Evolutionary conservation across 2,888 invertebrate species (phyloP).

Genomic region (Melieria omissa): DNA sequence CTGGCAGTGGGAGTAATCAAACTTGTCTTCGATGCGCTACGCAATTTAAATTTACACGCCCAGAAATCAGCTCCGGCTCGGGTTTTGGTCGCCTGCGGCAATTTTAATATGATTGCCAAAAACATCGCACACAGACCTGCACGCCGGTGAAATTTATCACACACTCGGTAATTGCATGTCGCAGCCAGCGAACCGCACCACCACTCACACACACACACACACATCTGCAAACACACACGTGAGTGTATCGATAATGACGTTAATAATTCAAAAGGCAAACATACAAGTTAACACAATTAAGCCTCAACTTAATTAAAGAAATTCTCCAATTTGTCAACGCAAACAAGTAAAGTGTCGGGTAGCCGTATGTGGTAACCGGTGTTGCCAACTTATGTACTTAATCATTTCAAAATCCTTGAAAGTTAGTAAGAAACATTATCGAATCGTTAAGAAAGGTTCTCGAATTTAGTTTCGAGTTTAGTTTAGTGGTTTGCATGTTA

Average conservation of each 20-base stretch:
- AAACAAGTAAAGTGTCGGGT: constrained; percentile 2
- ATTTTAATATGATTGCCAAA: constrained; percentile 16
- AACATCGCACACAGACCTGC: neutral
- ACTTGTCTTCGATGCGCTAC: neutral
- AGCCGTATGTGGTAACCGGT: too few species aligned
- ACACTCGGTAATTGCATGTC: neutral
- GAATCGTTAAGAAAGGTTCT: too few species aligned
- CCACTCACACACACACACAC: neutral
- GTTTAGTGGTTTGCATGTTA: too few species aligned
- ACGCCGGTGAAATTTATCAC: neutral
- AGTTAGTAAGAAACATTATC: too few species aligned
- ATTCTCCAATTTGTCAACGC: constrained; percentile 38
- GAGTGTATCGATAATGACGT: constrained; percentile 30
- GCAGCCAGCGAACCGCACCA: neutral
- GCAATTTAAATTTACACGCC: neutral
- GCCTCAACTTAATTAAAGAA: constrained; percentile 40
- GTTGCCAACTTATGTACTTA: too few species aligned
- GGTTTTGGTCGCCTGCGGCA: neutral
- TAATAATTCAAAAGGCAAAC: constrained; percentile 38
- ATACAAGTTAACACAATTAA: constrained; percentile 39
- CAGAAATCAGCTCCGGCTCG: neutral
- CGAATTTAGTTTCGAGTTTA: too few species aligned
- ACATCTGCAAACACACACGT: neutral
- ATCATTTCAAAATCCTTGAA: too few species aligned
- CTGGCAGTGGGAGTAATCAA: too few species aligned